Conservation (phyloP, 2,888 invertebrate genomes). For the Parapristionchus giblindavisi region DNA sequence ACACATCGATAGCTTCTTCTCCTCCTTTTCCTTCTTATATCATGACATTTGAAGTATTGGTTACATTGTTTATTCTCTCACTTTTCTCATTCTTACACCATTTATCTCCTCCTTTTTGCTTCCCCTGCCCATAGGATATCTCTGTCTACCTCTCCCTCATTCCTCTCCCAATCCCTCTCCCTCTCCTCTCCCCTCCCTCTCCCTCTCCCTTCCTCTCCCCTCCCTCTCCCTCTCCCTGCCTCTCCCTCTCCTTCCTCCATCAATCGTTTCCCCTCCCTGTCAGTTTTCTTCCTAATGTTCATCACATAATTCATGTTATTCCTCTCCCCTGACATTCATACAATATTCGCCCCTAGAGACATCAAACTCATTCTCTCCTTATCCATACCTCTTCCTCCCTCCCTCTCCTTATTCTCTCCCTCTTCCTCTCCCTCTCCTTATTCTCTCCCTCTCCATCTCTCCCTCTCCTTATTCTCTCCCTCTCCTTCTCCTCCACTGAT, state of each 20-base stretch:
- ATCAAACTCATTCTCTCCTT: neutral
- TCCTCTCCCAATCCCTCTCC: neutral
- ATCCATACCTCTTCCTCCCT: neutral
- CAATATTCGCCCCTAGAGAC: no score
- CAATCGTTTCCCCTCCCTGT: neutral
- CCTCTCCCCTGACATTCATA: neutral
- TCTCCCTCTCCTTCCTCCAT: neutral
- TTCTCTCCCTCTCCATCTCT: no score
- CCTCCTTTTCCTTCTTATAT: neutral
- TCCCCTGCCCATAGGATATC: slow-evolving; percentile 15
- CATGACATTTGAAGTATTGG: neutral
- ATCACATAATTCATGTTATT: slow-evolving; percentile 12
- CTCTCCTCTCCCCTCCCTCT: neutral
- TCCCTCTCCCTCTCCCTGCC: neutral
- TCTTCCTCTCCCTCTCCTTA: no score
- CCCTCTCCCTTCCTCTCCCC: neutral
- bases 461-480: neutral
- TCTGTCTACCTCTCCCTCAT: neutral
- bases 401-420: no score
- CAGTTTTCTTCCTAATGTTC: neutral
- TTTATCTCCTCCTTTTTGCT: no score
- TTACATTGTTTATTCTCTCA: slow-evolving; percentile 9
- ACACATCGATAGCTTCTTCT: no score
- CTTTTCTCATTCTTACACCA: no score
- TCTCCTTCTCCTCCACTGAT: no score